Evolutionary conservation across 2,888 invertebrate species (phyloP).

Genomic region (Metellina segmentata): DNA sequence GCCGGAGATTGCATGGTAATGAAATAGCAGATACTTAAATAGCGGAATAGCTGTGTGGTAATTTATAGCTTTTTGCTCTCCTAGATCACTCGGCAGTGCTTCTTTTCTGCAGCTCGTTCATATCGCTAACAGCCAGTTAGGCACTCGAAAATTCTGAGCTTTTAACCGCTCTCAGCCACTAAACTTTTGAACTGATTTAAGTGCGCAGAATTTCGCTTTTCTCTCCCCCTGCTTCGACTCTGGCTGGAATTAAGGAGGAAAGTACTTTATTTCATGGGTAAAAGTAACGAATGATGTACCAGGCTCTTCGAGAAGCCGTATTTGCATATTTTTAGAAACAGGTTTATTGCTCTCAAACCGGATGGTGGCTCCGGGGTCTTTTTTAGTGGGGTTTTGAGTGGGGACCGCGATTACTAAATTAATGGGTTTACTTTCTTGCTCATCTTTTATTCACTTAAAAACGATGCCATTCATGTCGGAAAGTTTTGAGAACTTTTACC

Average conservation of each 20-base stretch:
- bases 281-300: neutral
- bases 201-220: constrained; percentile 8
- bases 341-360: neutral
- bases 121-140: constrained; percentile 50
- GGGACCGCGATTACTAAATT: neutral
- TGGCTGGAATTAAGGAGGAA: constrained; percentile 21
- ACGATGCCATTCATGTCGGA: neutral
- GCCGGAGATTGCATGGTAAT: constrained; percentile 30
- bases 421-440: neutral
- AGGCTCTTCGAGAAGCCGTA: neutral
- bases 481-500: too few relatives aligned
- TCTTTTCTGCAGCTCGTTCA: constrained; percentile 21
- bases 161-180: constrained; percentile 1
- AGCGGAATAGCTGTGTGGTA: constrained; percentile 34
- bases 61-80: constrained; percentile 47
- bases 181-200: constrained; percentile 35
- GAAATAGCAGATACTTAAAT: constrained; percentile 54
- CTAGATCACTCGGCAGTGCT: neutral
- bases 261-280: neutral
- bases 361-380: neutral
- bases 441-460: neutral
- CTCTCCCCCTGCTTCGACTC: neutral
- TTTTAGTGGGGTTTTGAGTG: neutral
- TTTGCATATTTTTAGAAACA: neutral
- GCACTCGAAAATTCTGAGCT: constrained; percentile 12